Evolutionary conservation across 2,797 vertebrate species (phyloP), one percentile per base, ranked within the genome.

Genomic region (Hydrophis major): DNA sequence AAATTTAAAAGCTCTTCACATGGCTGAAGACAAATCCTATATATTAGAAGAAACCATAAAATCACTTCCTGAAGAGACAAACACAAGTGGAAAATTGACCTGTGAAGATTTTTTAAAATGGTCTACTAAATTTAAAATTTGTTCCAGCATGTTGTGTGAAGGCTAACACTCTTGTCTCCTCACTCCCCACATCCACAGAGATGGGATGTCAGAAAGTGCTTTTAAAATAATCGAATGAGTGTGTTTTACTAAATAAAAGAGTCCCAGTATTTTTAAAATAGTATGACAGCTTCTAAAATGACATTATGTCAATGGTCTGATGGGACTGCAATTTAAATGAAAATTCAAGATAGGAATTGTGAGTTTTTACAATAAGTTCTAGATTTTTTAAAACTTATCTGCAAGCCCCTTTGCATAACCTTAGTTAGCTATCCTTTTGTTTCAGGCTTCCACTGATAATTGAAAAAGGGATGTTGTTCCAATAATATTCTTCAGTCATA

Each of bases 31-130:
- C 97, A 97, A 98, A 97, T 97, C 97, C 97, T 95, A 94, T 88
- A 94, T 96, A 97, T 97, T 96, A 96, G 96, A 96, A 95, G 96
- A 95, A 95, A 94, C 95, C 96, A 91, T 97, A 97, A 97, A 98
- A 96, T 96, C 96, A 95, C 97, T 97, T 94, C 94, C n/a, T 47
- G 95, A 61, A 96, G 96, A 97, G 97, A 96, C 95, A 95, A 97
- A 96, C 97, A 97, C 96, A 98, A 97, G 97, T 97, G 97, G 97
- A 94, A 97, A 97, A 97, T 93, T 98, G 97, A 98, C 97, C 97
- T 88, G 95, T 95, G 90, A 96, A 96, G 96, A 95, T 95, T 96
- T 94, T 95, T 95, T 93, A n/a, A 88, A 96, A 96, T 94, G 95
- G 93, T 90, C 90, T 95, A 94, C 93, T 96, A 96, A 97, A 96